Percentiles rank a stretch among this genome's conserved stretches.
Conservation (phyloP, 2,113 vertebrate species). For the Rhinolophus ferrumequinum region DNA sequence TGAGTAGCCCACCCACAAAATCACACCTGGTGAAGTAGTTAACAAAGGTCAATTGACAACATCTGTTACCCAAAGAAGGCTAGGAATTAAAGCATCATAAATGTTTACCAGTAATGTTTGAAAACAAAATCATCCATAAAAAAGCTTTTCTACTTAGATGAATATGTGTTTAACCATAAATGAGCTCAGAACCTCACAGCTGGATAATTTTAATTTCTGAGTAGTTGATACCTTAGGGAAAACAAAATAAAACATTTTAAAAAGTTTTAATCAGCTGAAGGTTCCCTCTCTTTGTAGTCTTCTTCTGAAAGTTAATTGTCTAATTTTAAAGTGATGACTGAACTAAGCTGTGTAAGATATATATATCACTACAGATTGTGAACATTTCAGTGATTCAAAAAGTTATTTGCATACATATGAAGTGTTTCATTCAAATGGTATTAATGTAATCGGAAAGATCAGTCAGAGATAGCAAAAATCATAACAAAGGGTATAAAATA, state of each 20-base stretch:
- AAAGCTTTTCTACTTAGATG: constrained; percentile 32
- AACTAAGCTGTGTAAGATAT: background rate
- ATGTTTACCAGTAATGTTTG: constrained; percentile 57
- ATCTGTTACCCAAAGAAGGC: constrained; percentile 54
- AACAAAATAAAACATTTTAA: constrained; percentile 39
- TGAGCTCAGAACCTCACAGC: constrained; percentile 39
- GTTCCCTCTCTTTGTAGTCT: background rate
- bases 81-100: constrained; percentile 41
- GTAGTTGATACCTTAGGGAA: constrained; percentile 39
- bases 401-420: background rate
- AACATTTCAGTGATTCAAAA: background rate
- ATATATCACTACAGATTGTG: background rate
- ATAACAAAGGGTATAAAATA: background rate
- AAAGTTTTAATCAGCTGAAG: constrained; percentile 29
- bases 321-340: background rate
- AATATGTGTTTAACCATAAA: background rate
- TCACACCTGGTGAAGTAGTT: constrained; percentile 58
- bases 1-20: constrained; percentile 37
- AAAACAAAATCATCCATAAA: constrained; percentile 55
- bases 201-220: constrained; percentile 63
- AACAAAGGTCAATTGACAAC: constrained; percentile 62
- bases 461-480: background rate
- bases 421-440: background rate
- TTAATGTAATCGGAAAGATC: background rate
- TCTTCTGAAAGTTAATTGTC: constrained; percentile 33